Evolutionary conservation across 2,888 invertebrate genomes (phyloP).

Genomic region (Cataglyphis livida): DNA sequence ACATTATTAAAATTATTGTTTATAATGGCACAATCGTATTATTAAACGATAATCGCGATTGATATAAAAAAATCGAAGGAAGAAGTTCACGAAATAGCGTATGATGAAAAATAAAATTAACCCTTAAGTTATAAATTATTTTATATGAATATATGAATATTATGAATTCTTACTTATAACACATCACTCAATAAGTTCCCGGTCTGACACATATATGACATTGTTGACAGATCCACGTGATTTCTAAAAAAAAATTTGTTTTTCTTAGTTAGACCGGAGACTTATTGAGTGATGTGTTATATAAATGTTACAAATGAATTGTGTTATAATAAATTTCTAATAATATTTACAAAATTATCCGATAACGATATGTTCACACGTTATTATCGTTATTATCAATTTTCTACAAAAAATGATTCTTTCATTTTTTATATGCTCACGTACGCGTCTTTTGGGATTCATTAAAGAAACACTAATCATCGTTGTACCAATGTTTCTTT

Average conservation of each 20-base stretch:
- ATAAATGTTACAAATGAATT: neutral
- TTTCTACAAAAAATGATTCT: neutral
- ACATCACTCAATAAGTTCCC: too few relatives aligned
- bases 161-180: neutral
- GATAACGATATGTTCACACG: neutral
- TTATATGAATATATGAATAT: neutral
- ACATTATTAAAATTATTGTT: constrained; percentile 11
- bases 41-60: neutral
- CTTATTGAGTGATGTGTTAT: too few relatives aligned
- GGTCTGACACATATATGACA: too few relatives aligned
- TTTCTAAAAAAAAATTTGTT: too few relatives aligned
- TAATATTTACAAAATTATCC: neutral
- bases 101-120: neutral
- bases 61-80: neutral
- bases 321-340: neutral
- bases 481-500: neutral
- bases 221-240: too few relatives aligned
- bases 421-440: neutral
- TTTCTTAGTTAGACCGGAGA: too few relatives aligned
- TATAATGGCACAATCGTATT: neutral
- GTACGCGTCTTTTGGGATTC: neutral
- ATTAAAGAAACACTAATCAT: constrained; percentile 18
- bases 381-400: neutral
- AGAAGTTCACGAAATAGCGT: neutral
- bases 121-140: neutral